Evolutionary conservation across 1,140 invertebrate species (phyloP).

Genomic region (Drosophila sulfurigaster): DNA sequence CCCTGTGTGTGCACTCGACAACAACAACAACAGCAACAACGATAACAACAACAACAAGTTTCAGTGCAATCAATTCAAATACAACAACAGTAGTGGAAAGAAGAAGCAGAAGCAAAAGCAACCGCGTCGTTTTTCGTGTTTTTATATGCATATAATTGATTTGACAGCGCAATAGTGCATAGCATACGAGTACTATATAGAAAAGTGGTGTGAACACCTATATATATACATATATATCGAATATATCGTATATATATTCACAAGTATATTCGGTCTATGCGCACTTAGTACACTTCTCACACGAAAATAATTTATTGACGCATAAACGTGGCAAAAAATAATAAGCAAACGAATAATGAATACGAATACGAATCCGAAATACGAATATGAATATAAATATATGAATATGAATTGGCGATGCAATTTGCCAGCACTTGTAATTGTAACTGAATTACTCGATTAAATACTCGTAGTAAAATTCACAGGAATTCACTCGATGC

Average conservation of each 20-base stretch:
- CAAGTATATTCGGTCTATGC: slow-evolving; percentile 25
- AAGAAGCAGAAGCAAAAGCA: not conserved
- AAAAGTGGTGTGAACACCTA: not conserved
- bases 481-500: not conserved
- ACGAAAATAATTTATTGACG: slow-evolving; percentile 76
- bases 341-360: slow-evolving; percentile 65
- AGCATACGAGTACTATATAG: not conserved
- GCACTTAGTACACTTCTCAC: slow-evolving; percentile 52
- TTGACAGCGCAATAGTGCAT: slow-evolving; percentile 52
- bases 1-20: slow-evolving; percentile 46
- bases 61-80: slow-evolving; percentile 56
- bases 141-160: slow-evolving; percentile 47
- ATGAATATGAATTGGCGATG: not conserved
- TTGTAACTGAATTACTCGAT: slow-evolving; percentile 24
- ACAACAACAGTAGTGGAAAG: slow-evolving; percentile 10
- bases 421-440: slow-evolving; percentile 9
- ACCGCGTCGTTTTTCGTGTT: not conserved
- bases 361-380: slow-evolving; percentile 21
- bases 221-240: slow-evolving; percentile 6
- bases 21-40: slow-evolving; percentile 23
- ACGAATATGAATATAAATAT: not conserved
- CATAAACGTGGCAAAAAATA: slow-evolving; percentile 69
- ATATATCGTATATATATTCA: not conserved
- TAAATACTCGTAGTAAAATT: slow-evolving; percentile 7
- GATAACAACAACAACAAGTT: slow-evolving; percentile 41